Base-by-base conservation (phyloP, 2,797 vertebrate genomes). In the Hydrolagus colliei region DNA sequence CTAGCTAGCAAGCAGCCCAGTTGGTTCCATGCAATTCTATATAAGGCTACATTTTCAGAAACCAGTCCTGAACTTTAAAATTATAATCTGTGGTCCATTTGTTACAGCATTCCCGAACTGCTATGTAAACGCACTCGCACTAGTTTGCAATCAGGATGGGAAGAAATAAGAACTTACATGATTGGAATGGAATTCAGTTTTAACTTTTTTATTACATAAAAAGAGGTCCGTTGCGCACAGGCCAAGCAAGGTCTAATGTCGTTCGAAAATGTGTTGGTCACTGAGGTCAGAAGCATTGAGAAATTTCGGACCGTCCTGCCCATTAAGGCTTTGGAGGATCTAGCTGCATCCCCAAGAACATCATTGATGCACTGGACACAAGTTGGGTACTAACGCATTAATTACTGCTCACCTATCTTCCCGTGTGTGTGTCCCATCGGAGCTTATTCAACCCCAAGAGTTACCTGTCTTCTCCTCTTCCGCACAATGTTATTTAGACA, bases 171-270 rank as follows among this genome's bases (percentile, higher is more conserved):
- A 84, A 84, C 32, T 84, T 84, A 71, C 65, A 52, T 67, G 52
- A 84, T 84, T 68, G 71, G 65, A 84, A 68, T 84, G 79, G 79
- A 84, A 84, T 84, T 84, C 14, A 71, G 32, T 71, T 84, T 41
- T n/a, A 18, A 84, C 63, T 41, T 84, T 27, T 84, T 84, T 71
- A 84, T 18, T 32, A 20, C 65, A 41, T 27, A 41, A 84, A 10
- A 18, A 27, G 16, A 71, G 20, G 11, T 1, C 79, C 32, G 32
- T 71, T 4, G 65, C 20, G 79, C n/a, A 52, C 65, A 0, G 68
- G 32, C 79, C 65, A 84, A 52, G 41, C 41, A 52, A 84, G 79
- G 4, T 84, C 9, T 84, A 20, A 18, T 61, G 5, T 9, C 32
- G 20, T 84, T 68, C 41, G n/a, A 32, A 82, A 68, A 82, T 82